Evolutionary conservation across 2,888 invertebrate genomes (phyloP).

Genomic region (Chydorus sphaericus): DNA sequence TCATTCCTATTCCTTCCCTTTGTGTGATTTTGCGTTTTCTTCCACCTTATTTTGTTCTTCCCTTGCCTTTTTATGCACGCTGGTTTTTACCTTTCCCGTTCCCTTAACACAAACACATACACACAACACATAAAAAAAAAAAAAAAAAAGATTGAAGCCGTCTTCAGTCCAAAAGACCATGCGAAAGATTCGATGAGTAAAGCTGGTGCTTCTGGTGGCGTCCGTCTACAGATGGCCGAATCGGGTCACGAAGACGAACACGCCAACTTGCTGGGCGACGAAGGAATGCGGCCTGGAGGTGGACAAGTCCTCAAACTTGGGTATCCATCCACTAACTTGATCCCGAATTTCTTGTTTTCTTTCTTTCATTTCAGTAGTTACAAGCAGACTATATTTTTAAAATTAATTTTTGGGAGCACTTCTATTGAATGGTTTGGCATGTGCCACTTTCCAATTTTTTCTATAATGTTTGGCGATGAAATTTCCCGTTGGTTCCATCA

Average conservation of each 20-base stretch:
- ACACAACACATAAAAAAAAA: not conserved
- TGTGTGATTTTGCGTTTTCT: too few species aligned
- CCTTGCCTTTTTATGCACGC: too few species aligned
- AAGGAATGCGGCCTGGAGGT: constrained; percentile 81
- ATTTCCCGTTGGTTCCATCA: too few species aligned
- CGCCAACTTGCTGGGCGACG: constrained; percentile 90
- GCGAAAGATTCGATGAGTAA: not conserved
- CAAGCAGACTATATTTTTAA: too few species aligned
- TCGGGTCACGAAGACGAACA: constrained; percentile 85
- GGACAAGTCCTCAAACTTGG: constrained; percentile 95
- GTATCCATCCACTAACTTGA: constrained; percentile 49
- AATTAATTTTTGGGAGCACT: too few species aligned
- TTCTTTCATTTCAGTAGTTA: not conserved
- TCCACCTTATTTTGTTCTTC: too few species aligned
- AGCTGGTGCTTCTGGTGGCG: not conserved
- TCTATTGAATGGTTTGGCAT: too few species aligned
- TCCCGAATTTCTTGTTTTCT: not conserved
- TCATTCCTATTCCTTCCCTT: too few species aligned
- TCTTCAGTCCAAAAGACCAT: not conserved
- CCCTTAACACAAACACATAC: not conserved
- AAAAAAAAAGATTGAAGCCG: constrained; percentile 1
- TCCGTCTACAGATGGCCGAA: constrained; percentile 74
- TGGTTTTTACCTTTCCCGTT: too few species aligned
- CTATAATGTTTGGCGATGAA: too few species aligned
- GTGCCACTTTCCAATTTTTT: too few species aligned